A percentile compares a stretch with the other conserved stretches of the same genome.
These are phyloP conservation scores for Agrochola lota DNA, from an alignment of 2,888 invertebrate genomes.

Conservation along the genomic window DNA sequence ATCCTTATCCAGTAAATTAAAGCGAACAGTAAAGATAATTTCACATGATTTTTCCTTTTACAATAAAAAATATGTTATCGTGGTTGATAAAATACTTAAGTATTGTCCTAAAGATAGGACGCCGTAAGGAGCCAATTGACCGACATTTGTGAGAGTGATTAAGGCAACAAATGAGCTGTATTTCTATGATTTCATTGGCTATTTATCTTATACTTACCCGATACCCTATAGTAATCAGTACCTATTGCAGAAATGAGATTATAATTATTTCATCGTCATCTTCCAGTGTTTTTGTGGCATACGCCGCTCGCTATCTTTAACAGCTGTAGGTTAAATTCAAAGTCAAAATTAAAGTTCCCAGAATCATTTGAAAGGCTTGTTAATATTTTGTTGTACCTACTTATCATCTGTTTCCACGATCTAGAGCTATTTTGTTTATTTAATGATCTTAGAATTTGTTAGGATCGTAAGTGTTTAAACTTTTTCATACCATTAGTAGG, in stretches of 20 bases:
- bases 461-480: neutral
- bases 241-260: slow-evolving; percentile 1
- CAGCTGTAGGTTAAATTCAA: neutral
- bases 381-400: neutral
- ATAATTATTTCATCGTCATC: neutral
- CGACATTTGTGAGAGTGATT: slow-evolving; percentile 68
- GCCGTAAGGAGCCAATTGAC: slow-evolving; percentile 72
- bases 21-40: slow-evolving; percentile 40
- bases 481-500: slow-evolving; percentile 5
- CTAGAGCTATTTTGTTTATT: neutral
- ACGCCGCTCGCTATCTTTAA: neutral
- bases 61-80: slow-evolving; percentile 45
- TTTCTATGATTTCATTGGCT: slow-evolving; percentile 27
- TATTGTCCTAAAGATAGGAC: slow-evolving; percentile 58
- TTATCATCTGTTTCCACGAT: neutral
- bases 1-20: slow-evolving; percentile 37
- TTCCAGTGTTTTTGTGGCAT: neutral
- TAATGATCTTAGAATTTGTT: slow-evolving; percentile 2
- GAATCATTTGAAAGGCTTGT: neutral
- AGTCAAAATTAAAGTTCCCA: neutral
- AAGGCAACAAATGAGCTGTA: slow-evolving; percentile 19
- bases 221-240: slow-evolving; percentile 5
- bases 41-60: slow-evolving; percentile 39
- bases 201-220: slow-evolving; percentile 25
- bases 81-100: slow-evolving; percentile 46